Evolutionary conservation across 2,888 invertebrate genomes (phyloP).

Genomic region (Calameuta pallipes): DNA sequence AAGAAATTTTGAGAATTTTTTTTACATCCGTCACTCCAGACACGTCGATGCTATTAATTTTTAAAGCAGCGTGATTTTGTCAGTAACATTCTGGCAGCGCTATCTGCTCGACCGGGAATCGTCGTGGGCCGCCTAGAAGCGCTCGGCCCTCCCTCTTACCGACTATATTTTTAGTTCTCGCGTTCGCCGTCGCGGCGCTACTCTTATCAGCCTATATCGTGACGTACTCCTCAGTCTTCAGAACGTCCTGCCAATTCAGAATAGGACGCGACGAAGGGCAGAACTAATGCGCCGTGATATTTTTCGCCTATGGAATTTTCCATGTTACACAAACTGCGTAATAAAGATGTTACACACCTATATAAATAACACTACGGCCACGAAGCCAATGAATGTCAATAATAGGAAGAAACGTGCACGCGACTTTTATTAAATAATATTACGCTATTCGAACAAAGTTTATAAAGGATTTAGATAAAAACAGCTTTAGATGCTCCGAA

Average conservation of each 20-base stretch:
- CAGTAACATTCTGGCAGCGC: conserved; percentile 25
- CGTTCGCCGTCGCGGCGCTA: conserved; percentile 7
- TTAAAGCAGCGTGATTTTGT: conserved; percentile 33
- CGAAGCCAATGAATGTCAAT: neutral
- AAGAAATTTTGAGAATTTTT: conserved; percentile 8
- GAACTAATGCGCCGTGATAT: neutral
- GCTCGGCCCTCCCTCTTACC: conserved; percentile 26
- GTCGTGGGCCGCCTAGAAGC: conserved; percentile 14
- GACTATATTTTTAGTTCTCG: conserved; percentile 22
- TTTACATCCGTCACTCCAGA: neutral
- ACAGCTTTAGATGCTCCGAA: neutral
- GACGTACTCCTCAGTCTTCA: neutral
- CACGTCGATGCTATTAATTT: conserved; percentile 17
- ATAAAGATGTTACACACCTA: neutral
- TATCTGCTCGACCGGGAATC: conserved; percentile 24
- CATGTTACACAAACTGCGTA: neutral
- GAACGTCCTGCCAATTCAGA: conserved; percentile 5
- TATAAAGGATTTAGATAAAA: neutral
- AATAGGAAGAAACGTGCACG: neutral
- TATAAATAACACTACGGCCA: neutral
- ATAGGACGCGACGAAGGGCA: neutral
- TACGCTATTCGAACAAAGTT: neutral
- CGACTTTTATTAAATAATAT: neutral
- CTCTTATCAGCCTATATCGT: conserved; percentile 2
- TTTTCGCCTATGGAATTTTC: neutral